Conservation (phyloP, 2,797 vertebrate genomes). For the Triplophysa yarkandensis region DNA sequence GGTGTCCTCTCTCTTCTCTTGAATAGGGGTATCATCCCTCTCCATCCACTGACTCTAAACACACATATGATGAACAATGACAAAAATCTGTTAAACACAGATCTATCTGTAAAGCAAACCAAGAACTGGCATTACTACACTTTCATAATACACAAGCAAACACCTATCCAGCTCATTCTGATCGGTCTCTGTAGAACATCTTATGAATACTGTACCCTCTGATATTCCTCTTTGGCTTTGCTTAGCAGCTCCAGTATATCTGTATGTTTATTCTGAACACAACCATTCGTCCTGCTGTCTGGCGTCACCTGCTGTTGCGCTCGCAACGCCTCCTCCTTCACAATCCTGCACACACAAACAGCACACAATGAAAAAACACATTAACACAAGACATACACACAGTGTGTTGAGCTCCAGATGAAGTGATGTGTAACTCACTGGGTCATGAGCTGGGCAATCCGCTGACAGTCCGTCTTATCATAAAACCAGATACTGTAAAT, state of each 20-base stretch:
- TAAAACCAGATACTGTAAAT: slow-evolving; percentile 99
- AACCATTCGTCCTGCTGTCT: slow-evolving; percentile 80
- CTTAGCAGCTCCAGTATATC: slow-evolving; percentile 97
- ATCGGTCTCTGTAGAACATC: too few species aligned
- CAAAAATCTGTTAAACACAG: not conserved
- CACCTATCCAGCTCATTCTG: too few species aligned
- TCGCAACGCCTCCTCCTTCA: slow-evolving; percentile 86
- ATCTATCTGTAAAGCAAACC: not conserved
- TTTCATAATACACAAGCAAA: too few species aligned
- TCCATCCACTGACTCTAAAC: slow-evolving; percentile 68
- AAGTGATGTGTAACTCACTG: slow-evolving; percentile 80
- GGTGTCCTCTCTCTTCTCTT: slow-evolving; percentile 51
- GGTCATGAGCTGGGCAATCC: slow-evolving; percentile 96
- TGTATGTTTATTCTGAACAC: slow-evolving; percentile 79
- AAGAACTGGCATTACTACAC: too few species aligned
- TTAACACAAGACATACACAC: too few species aligned
- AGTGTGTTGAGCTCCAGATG: too few species aligned
- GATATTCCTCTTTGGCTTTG: slow-evolving; percentile 96
- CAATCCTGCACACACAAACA: slow-evolving; percentile 83
- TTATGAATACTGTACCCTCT: slow-evolving; percentile 74
- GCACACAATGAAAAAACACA: not conserved
- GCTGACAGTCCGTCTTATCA: slow-evolving; percentile 94
- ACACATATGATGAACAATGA: slow-evolving; percentile 6
- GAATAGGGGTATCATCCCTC: slow-evolving; percentile 57
- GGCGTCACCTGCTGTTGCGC: slow-evolving; percentile 75